Base-by-base conservation (phyloP, 2,113 vertebrate species). In the Struthio camelus region DNA sequence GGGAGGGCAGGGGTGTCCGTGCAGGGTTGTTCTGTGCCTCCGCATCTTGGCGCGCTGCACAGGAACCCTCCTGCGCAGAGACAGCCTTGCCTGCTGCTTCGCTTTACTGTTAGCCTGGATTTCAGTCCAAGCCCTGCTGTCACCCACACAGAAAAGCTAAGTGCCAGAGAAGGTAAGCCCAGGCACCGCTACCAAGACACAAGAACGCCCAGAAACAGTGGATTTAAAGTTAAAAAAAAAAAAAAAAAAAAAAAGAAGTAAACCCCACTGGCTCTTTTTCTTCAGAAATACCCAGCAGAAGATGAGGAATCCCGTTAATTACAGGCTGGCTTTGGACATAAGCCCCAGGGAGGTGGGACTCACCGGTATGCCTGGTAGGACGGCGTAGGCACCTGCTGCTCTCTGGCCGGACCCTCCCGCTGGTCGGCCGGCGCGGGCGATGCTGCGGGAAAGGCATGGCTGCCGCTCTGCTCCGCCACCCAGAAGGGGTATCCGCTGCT, bases 311-410 rank as follows among this genome's bases (percentile, higher is more conserved):
- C 13, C 30, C 28, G 42, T 5, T 59, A 69, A 0, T 4, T 14
- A 4, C 15, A 50, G 46, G 5, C 14, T 61, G 56, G n/a, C 62
- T 64, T 36, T 71, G 51, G 56, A 66, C 44, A 70, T 0, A 22
- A 48, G 50, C 42, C 53, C 17, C 34, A 20, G 70, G 17, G 32
- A 51, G 50, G 48, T 2, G 19, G n/a, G 34, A 71, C 81, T 97
- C 96, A 99, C 99, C 98, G 98, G 85, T 98, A 98, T 0, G 97
- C 97, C 91, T 98, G 98, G 95, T 98, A 99, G 62, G 98, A 95
- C 0, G 98, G 97, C 0, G 98, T 96, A 3, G 98, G 98, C 67
- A 98, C 98, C 5, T 98, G 98, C 97, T 99, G 99, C 96, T 99
- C 99, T 5, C 98, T 75, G 93, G 97, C 96, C 95, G 98, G 98